phyloP scores from a whole-genome alignment of 1,140 invertebrate genomes.

The Lordiphosa mommai region DNA sequence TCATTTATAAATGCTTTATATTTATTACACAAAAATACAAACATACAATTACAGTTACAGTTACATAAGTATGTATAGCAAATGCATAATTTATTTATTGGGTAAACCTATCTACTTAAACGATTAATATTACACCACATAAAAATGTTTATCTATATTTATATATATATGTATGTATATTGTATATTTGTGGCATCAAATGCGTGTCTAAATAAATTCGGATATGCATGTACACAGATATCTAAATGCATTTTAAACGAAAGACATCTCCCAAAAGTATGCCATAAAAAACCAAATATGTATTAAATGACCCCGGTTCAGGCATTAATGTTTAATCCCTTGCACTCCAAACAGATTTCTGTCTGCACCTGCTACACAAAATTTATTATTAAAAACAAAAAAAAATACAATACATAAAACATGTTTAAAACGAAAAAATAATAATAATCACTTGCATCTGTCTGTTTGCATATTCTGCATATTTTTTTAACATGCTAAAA shows the following conservation, averaged over 20 bases:
- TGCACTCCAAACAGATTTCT: constrained; percentile 1
- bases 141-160: neutral
- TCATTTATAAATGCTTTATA: neutral
- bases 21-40: constrained; percentile 9
- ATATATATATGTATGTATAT: neutral
- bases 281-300: constrained; percentile 6
- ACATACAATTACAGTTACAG: constrained; percentile 7
- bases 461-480: constrained; percentile 10
- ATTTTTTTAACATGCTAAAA: constrained; percentile 7
- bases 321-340: constrained; percentile 1
- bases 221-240: neutral
- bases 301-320: neutral
- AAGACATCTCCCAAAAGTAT: neutral
- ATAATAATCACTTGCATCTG: constrained; percentile 18
- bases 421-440: constrained; percentile 11
- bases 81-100: constrained; percentile 11
- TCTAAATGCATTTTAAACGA: neutral
- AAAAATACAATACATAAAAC: neutral
- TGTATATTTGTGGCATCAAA: neutral
- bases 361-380: constrained; percentile 12
- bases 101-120: constrained; percentile 8
- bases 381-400: constrained; percentile 7
- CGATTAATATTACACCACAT: constrained; percentile 8
- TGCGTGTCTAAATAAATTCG: neutral
- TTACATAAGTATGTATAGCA: constrained; percentile 3